Evolutionary conservation across 2,113 vertebrate genomes (phyloP).

Genomic region (Lagenorhynchus albirostris): DNA sequence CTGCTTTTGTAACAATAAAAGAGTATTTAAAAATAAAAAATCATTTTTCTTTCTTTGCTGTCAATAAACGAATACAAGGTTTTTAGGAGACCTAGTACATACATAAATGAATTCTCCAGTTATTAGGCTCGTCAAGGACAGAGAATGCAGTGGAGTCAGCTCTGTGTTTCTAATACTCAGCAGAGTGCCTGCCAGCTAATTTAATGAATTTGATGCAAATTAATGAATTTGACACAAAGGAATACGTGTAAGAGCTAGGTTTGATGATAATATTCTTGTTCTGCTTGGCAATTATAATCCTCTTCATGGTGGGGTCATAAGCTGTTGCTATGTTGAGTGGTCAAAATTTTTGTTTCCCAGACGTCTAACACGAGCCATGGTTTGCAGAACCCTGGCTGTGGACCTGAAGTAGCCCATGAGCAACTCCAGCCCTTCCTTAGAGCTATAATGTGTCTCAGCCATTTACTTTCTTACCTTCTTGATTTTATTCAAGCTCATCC

Average conservation of each 20-base stretch:
- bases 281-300: background rate
- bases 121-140: background rate
- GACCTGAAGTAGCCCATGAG: background rate
- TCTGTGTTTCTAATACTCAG: background rate
- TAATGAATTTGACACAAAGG: background rate
- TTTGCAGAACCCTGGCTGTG: background rate
- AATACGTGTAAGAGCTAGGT: background rate
- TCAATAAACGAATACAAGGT: background rate
- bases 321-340: background rate
- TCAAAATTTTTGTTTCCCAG: slow-evolving; percentile 7
- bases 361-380: background rate
- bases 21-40: slow-evolving; percentile 14
- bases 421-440: background rate
- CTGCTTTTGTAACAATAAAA: slow-evolving; percentile 13
- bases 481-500: background rate
- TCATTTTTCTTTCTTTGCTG: background rate
- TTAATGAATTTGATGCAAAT: background rate
- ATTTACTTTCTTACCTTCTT: background rate
- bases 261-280: background rate
- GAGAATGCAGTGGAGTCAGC: background rate
- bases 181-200: background rate
- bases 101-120: background rate
- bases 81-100: background rate
- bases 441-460: background rate
- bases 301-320: background rate